phyloP scores from a whole-genome alignment of 2,113 vertebrate genomes.

The Equus przewalskii region DNA sequence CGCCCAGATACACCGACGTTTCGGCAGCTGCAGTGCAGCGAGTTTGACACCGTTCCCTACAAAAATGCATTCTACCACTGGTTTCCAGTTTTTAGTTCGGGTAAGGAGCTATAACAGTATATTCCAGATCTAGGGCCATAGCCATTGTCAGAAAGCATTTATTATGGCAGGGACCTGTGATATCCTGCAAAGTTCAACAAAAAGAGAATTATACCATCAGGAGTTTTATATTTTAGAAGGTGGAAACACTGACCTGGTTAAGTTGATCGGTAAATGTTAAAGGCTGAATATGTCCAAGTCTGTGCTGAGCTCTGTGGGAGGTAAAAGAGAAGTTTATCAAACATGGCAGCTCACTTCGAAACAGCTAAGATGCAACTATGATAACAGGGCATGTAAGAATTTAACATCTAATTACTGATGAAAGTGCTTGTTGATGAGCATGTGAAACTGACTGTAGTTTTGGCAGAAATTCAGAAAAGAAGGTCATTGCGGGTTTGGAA shows the following conservation, averaged over 20 bases:
- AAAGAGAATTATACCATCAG: not conserved
- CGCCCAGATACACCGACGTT: slow-evolving; percentile 90
- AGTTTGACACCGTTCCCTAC: slow-evolving; percentile 97
- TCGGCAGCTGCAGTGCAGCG: slow-evolving; percentile 98
- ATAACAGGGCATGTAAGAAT: not conserved
- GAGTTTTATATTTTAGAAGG: not conserved
- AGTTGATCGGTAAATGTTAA: not conserved
- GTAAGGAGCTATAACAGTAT: slow-evolving; percentile 80
- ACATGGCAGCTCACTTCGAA: not conserved
- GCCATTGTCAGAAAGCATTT: not conserved
- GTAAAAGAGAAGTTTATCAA: not conserved
- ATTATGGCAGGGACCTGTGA: not conserved
- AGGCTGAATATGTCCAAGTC: not conserved
- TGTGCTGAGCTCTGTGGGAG: not conserved
- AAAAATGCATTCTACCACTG: slow-evolving; percentile 96
- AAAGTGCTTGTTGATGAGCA: not conserved
- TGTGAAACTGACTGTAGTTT: not conserved
- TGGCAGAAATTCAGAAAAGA: slow-evolving; percentile 17
- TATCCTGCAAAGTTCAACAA: not conserved
- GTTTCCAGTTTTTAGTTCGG: slow-evolving; percentile 92
- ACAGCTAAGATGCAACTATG: not conserved
- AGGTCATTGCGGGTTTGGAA: not conserved
- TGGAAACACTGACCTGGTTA: not conserved
- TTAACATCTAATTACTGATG: not conserved
- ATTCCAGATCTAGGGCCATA: not conserved